Conservation (phyloP, 2,888 invertebrate species). For the Apodemia zela region DNA sequence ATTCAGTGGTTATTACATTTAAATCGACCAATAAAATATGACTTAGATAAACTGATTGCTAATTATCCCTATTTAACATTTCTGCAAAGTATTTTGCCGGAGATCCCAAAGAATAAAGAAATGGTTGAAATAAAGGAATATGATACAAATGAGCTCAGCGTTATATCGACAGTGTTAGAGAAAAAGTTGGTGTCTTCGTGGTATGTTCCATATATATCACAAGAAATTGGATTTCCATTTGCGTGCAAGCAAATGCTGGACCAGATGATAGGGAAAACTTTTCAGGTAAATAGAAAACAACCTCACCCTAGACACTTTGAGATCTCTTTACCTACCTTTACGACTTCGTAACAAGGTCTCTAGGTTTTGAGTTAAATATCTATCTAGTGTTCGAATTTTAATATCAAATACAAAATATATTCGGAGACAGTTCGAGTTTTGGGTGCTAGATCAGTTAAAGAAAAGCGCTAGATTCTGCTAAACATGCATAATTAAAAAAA, state of each 20-base stretch:
- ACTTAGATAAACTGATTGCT: conserved; percentile 48
- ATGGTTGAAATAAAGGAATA: conserved; percentile 52
- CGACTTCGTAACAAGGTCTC: no score
- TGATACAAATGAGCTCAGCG: conserved; percentile 68
- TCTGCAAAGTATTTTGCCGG: conserved; percentile 44
- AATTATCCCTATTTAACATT: conserved; percentile 50
- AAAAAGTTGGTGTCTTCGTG: conserved; percentile 69
- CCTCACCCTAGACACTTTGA: no score
- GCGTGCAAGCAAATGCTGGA: conserved; percentile 75
- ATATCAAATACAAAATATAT: no score
- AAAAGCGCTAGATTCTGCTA: no score
- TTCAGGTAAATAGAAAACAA: conserved; percentile 51
- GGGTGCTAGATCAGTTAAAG: no score
- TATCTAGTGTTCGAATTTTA: no score
- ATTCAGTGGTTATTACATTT: conserved; percentile 75
- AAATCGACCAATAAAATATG: conserved; percentile 73
- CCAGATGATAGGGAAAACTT: conserved; percentile 69
- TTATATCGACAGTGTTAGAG: conserved; percentile 70
- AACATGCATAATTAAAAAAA: no score
- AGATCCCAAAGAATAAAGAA: conserved; percentile 33
- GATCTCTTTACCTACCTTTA: no score
- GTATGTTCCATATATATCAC: conserved; percentile 69
- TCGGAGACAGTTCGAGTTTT: no score
- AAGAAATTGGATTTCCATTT: conserved; percentile 73
- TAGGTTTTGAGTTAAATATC: no score